Percentiles rank a stretch among this genome's conserved stretches.
Evolutionary conservation across 2,113 vertebrate species (phyloP).

Genomic region (Toxostoma redivivum): DNA sequence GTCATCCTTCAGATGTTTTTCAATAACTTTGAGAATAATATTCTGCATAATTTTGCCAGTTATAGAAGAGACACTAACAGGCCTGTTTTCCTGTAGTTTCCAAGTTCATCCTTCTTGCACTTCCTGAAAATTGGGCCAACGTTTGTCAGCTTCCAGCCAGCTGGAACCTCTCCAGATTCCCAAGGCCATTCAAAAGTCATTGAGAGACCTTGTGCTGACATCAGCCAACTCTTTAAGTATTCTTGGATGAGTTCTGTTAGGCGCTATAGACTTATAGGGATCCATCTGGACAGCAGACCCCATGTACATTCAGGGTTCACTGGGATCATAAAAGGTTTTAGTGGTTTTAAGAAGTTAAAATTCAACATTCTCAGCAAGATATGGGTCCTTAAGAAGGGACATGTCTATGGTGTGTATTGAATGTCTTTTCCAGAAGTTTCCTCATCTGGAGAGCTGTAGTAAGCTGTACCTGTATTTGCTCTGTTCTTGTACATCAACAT

Average conservation of each 20-base stretch:
- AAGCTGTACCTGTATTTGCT: neutral
- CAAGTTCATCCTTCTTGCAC: neutral
- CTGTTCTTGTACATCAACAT: neutral
- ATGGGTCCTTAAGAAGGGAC: neutral
- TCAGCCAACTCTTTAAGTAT: neutral
- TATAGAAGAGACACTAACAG: neutral
- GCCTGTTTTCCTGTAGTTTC: neutral
- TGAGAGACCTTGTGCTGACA: neutral
- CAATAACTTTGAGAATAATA: neutral
- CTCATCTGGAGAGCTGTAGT: neutral
- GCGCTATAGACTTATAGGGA: neutral
- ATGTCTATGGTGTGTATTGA: neutral
- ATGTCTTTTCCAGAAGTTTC: neutral
- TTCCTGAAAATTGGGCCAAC: neutral
- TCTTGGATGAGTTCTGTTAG: neutral
- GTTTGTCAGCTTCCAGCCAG: neutral
- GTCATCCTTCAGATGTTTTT: neutral
- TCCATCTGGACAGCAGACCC: neutral
- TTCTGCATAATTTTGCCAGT: neutral
- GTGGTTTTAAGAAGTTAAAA: neutral
- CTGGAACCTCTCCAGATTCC: neutral
- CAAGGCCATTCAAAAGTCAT: neutral
- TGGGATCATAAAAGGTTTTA: neutral
- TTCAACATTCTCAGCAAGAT: neutral
- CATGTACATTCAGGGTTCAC: fast-evolving